Conservation (phyloP, 2,797 vertebrate genomes). For the Clarias laeviceps region DNA sequence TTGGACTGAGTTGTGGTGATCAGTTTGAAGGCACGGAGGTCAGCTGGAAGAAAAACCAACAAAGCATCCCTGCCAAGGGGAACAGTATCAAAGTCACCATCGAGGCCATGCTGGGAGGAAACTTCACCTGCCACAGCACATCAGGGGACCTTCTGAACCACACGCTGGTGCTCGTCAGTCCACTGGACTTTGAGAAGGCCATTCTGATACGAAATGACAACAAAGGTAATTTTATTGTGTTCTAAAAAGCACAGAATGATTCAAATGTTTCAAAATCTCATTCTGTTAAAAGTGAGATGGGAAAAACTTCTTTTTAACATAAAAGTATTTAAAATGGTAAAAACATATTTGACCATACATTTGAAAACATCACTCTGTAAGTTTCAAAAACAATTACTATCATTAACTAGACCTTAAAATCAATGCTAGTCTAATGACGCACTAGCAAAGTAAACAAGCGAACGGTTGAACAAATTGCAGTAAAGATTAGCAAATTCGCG, state of each 20-base stretch:
- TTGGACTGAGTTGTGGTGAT: constrained; percentile 69
- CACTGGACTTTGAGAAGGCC: constrained; percentile 47
- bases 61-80: constrained; percentile 38
- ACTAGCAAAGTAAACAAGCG: neutral
- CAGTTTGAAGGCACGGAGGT: constrained; percentile 57
- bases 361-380: neutral
- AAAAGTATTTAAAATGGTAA: neutral
- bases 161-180: constrained; percentile 71
- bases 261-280: neutral
- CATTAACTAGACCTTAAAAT: neutral
- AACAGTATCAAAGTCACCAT: constrained; percentile 65
- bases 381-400: neutral
- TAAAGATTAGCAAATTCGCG: neutral
- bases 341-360: too few relatives aligned
- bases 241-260: neutral
- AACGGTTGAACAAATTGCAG: neutral
- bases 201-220: constrained; percentile 39
- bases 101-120: constrained; percentile 69
- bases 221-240: neutral
- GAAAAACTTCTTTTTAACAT: neutral
- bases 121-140: constrained; percentile 72
- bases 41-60: constrained; percentile 72
- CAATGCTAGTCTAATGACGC: neutral
- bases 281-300: neutral
- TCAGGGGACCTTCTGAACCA: constrained; percentile 70